Base-by-base conservation (phyloP, 2,113 vertebrate genomes). In the Zingel zingel region DNA sequence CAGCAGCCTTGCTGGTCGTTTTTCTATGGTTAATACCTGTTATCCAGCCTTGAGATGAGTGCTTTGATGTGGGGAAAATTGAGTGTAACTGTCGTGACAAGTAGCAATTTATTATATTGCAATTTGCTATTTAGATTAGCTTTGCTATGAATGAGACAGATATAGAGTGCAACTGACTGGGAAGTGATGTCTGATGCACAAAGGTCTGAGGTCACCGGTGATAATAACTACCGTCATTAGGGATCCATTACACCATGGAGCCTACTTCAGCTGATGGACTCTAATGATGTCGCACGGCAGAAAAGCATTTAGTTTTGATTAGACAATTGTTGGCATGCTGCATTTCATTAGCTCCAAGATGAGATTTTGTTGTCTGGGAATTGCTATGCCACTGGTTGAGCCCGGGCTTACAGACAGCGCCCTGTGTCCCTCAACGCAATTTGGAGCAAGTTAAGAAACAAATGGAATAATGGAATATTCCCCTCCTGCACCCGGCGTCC, bases 301-400 rank as follows among this genome's bases (percentile, higher is more conserved):
- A 90, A 82, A 91, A 87, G 85, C 87, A 84, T 93, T 92, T 92
- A 63, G 81, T 90, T 93, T 92, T 92, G 92, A 93, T 94, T 89
- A 91, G 89, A 86, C 83, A 74, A n/a, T 89, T 83, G 84, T 84
- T 92, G 87, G 87, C 83, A 73, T 77, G 84, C 85, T 75, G 89
- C 89, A 89, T 91, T 92, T 92, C 86, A 92, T 94, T 93, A 92
- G 92, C 76, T 92, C 72, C 45, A 51, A 84, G 83, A 93, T 91
- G 86, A 92, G 88, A 86, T 88, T 89, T 88, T 88, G 82, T 86
- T 86, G 81, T 85, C 77, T 83, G 72, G 71, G 72, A 89, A 81
- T 84, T 75, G 77, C 82, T 79, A 51, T 82, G 88, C 53, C 47
- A 56, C 83, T 10, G 78, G 84, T 73, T 71, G 57, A 85, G 81